Conservation (phyloP, 2,888 invertebrate genomes). For the Epiblema foenella region DNA sequence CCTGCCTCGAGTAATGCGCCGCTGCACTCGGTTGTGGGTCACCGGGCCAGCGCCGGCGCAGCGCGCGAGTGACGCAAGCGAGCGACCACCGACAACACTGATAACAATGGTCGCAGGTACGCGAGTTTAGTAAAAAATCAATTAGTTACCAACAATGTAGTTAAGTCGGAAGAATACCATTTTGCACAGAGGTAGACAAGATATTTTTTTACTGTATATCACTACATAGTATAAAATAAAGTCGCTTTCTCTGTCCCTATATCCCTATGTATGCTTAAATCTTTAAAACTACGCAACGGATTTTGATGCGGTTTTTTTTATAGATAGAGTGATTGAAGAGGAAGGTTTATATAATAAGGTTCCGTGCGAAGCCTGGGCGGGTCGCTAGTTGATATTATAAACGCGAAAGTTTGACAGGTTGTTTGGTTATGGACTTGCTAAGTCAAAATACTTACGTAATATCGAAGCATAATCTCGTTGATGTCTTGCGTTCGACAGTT, state of each 20-base stretch:
- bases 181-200: too few relatives aligned
- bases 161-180: background rate
- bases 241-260: too few relatives aligned
- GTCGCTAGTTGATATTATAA: background rate
- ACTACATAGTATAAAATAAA: too few relatives aligned
- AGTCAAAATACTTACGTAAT: background rate
- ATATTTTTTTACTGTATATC: too few relatives aligned
- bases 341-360: too few relatives aligned
- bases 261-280: too few relatives aligned
- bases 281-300: too few relatives aligned
- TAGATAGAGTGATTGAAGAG: too few relatives aligned
- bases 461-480: slow-evolving; percentile 11
- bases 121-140: background rate
- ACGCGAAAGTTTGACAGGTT: background rate
- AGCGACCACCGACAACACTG: background rate
- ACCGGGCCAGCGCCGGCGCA: background rate
- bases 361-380: too few relatives aligned
- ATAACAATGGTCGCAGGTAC: background rate
- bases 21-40: background rate
- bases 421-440: too few relatives aligned
- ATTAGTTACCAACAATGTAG: background rate
- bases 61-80: background rate
- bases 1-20: background rate
- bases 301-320: too few relatives aligned
- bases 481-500: slow-evolving; percentile 6